These are phyloP conservation scores for Trachelus iudaicus DNA, from an alignment of 2,888 invertebrate genomes.

Conservation along the genomic window DNA sequence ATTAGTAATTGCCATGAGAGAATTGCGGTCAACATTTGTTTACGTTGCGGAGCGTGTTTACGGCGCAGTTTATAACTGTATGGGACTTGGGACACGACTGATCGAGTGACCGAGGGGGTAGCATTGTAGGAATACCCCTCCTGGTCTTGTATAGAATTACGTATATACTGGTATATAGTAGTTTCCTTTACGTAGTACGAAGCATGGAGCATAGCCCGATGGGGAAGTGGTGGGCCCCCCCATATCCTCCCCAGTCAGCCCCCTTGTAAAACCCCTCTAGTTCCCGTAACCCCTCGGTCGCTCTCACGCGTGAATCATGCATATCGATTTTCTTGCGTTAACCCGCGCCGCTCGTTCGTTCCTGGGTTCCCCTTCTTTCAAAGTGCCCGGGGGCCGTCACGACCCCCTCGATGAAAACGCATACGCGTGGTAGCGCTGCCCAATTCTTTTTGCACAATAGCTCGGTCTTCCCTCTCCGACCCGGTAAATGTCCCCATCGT, in stretches of 20 bases:
- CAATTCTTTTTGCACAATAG: constrained; percentile 54
- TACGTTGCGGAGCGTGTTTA: constrained; percentile 30
- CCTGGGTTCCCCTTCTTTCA: constrained; percentile 24
- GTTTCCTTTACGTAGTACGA: constrained; percentile 37
- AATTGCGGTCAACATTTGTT: background rate
- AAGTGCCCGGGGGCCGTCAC: constrained; percentile 34
- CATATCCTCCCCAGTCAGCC: constrained; percentile 29
- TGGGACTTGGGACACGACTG: constrained; percentile 63
- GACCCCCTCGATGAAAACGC: constrained; percentile 42
- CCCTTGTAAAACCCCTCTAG: constrained; percentile 32
- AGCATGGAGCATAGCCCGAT: constrained; percentile 39
- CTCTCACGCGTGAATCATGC: constrained; percentile 62
- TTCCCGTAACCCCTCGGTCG: constrained; percentile 31
- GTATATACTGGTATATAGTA: constrained; percentile 24
- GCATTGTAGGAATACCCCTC: constrained; percentile 61
- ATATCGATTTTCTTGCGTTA: constrained; percentile 64
- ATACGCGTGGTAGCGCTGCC: constrained; percentile 33
- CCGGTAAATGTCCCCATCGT: constrained; percentile 16
- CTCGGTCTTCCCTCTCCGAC: constrained; percentile 29
- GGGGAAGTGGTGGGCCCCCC: constrained; percentile 35
- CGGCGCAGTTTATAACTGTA: constrained; percentile 48
- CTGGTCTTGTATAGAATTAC: constrained; percentile 52
- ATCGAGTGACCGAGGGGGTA: constrained; percentile 66
- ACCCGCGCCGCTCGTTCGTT: constrained; percentile 30
- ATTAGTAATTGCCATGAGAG: background rate